These are phyloP conservation scores for Micromussa lordhowensis DNA, from an alignment of 92 coral and sea anemone genomes.

Conservation along the genomic window DNA sequence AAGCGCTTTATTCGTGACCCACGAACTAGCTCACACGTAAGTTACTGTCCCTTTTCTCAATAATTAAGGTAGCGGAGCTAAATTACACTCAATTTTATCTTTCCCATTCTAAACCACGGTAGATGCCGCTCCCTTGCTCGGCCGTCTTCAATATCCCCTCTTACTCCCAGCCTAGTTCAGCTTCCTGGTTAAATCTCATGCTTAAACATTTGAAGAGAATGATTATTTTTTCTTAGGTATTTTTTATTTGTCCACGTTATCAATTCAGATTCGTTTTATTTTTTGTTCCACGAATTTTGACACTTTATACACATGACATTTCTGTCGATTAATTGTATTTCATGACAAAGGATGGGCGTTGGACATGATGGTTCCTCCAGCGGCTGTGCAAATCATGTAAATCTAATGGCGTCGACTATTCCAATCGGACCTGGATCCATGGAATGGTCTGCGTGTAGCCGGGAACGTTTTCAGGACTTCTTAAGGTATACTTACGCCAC, in stretches of 20 bases:
- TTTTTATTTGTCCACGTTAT: too few relatives aligned
- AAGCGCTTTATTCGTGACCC: conserved; percentile 24
- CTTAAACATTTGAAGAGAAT: too few relatives aligned
- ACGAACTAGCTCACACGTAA: conserved; percentile 52
- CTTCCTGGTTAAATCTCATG: too few relatives aligned
- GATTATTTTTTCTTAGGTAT: too few relatives aligned
- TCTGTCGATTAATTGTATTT: neutral
- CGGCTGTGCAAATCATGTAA: conserved; percentile 42
- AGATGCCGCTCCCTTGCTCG: too few relatives aligned
- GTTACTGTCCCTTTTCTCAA: neutral
- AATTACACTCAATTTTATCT: too few relatives aligned
- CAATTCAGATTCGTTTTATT: too few relatives aligned
- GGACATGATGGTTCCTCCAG: conserved; percentile 54
- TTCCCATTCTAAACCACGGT: too few relatives aligned
- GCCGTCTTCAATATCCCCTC: too few relatives aligned
- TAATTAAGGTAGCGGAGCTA: neutral
- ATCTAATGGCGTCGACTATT: conserved; percentile 62
- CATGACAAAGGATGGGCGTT: conserved; percentile 52
- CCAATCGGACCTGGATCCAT: conserved; percentile 59
- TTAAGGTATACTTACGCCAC: conserved; percentile 44
- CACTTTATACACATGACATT: too few relatives aligned
- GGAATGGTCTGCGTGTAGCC: conserved; percentile 76
- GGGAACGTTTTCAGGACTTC: conserved; percentile 59
- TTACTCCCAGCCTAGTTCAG: too few relatives aligned
- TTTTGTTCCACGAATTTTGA: too few relatives aligned